phyloP scores from a whole-genome alignment of 2,888 invertebrate genomes.

The Congeria kusceri region DNA sequence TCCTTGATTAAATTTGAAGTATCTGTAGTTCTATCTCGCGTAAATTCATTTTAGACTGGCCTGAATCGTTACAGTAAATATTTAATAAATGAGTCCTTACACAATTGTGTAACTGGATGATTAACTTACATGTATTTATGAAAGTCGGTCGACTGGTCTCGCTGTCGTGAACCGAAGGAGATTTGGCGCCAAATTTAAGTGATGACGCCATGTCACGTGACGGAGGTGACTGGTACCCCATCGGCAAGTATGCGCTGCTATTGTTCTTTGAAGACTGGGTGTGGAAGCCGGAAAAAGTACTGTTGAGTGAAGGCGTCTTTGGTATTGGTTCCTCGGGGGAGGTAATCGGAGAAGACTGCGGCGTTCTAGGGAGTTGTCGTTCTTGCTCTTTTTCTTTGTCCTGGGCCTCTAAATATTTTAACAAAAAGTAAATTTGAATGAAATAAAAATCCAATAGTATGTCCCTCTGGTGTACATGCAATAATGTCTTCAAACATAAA shows the following conservation, averaged over 20 bases:
- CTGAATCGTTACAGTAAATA: too few species aligned
- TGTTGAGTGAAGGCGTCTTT: slow-evolving; percentile 29
- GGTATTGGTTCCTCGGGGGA: slow-evolving; percentile 39
- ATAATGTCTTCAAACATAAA: too few species aligned
- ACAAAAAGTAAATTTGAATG: neutral
- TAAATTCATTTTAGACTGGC: too few species aligned
- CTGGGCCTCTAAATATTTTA: slow-evolving; percentile 37
- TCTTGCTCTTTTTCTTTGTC: slow-evolving; percentile 36
- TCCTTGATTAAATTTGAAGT: too few species aligned
- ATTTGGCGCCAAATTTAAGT: slow-evolving; percentile 11
- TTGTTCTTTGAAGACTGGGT: slow-evolving; percentile 13
- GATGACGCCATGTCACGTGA: slow-evolving; percentile 22
- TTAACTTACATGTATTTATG: slow-evolving; percentile 51
- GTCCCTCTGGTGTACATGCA: too few species aligned
- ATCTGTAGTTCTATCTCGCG: too few species aligned
- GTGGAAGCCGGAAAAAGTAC: slow-evolving; percentile 24
- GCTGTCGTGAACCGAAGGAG: slow-evolving; percentile 10
- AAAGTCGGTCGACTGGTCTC: slow-evolving; percentile 7
- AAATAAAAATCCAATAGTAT: too few species aligned
- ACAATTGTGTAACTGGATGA: too few species aligned
- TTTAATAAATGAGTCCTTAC: too few species aligned
- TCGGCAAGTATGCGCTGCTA: neutral
- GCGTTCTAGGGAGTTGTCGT: slow-evolving; percentile 51
- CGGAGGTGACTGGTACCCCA: slow-evolving; percentile 14
- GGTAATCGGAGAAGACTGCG: slow-evolving; percentile 11